Evolutionary conservation across 2,113 vertebrate genomes (phyloP), one percentile per base, ranked within the genome.

Genomic region (Cyanoderma ruficeps): DNA sequence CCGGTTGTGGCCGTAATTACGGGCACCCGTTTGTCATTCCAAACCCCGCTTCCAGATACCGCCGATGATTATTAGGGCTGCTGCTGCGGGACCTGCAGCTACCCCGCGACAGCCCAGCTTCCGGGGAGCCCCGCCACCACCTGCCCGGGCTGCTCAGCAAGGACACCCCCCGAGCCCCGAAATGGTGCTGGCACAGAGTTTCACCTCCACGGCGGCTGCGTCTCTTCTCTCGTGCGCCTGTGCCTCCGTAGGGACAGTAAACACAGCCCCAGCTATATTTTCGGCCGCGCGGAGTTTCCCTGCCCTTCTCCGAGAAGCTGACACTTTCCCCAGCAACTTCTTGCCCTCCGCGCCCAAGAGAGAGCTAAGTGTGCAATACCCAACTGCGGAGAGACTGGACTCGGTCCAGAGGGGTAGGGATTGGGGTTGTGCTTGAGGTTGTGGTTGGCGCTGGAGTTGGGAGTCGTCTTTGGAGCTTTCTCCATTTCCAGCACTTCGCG

Each of bases 71-170:
- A 44, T 17, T 11, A 72, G 46, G 22, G n/a, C 24, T 75, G 69
- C 37, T 64, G 33, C 37, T 24, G 59, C 7, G 16, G 13, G 41
- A 49, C 35, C 44, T 46, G 55, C 64, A 18, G 33, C 35, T 14
- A 24, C 28, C 71, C 72, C 33, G 30, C 9, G 1, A 35, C 15
- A 33, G 37, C n/a, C 39, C 70, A 47, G 57, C 3, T 11, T 6
- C n/a, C 31, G 2, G 18, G 13, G 21, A 5, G 0, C 15, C 20
- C n/a, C 6, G 13, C 12, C 33, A 31, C 15, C 18, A 19, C 52
- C 60, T 27, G 56, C 60, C 65, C 31, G 2, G 20, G 33, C 13
- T 50, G 37, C 70, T 27, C 57, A n/a, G 56, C 25, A 20, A n/a
- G 61, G 61, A 11, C 42, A 46, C 6, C 6, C 6, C 23, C 63